These are phyloP conservation scores for Promerops cafer DNA, from an alignment of 2,113 vertebrate species.

Conservation along the genomic window DNA sequence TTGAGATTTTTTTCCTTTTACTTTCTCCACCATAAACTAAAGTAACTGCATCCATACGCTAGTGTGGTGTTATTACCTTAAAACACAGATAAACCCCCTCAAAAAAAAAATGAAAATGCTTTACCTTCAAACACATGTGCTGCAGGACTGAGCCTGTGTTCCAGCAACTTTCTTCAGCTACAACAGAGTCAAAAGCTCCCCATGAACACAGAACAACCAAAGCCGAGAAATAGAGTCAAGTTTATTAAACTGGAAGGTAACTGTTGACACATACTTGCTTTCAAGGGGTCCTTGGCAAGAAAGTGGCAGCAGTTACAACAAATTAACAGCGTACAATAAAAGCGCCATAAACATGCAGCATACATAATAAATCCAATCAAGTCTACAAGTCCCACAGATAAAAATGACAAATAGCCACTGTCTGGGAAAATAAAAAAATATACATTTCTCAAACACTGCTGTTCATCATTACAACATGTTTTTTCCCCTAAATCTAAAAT, in stretches of 20 bases:
- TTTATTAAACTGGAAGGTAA: constrained; percentile 67
- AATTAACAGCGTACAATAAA: constrained; percentile 80
- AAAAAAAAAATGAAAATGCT: background rate
- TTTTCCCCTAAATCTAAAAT: constrained; percentile 65
- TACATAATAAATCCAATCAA: constrained; percentile 77
- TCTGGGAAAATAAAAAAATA: constrained; percentile 71
- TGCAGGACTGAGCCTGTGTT: background rate
- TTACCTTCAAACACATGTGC: background rate
- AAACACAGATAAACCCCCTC: background rate
- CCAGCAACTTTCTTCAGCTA: background rate
- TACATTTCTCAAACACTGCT: constrained; percentile 54
- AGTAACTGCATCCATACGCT: background rate
- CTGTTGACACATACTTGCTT: constrained; percentile 67
- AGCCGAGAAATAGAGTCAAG: constrained; percentile 42
- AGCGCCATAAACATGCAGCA: constrained; percentile 75
- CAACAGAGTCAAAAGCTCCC: background rate
- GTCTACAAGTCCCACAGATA: constrained; percentile 69
- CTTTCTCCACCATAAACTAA: background rate
- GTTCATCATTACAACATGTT: constrained; percentile 48
- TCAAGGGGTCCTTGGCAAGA: constrained; percentile 70
- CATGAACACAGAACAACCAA: background rate
- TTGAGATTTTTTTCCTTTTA: background rate
- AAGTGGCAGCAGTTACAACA: constrained; percentile 72
- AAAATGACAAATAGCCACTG: constrained; percentile 74
- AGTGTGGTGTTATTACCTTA: background rate